Percentiles rank a stretch among this genome's conserved stretches.
phyloP scores from a whole-genome alignment of 2,888 invertebrate genomes.

The Taphrorychus bicolor region DNA sequence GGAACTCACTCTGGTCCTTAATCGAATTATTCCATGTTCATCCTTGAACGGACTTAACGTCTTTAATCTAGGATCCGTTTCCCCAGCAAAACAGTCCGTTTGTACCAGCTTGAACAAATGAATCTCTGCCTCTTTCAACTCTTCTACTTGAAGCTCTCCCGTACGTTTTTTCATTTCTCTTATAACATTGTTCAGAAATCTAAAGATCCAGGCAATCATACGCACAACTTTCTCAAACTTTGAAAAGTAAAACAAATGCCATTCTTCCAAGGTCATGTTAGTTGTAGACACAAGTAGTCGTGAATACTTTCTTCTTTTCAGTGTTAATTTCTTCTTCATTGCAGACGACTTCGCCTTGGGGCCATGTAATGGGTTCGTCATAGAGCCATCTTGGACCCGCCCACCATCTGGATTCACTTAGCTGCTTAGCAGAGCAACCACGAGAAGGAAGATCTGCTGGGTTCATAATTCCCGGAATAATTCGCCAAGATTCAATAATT shows the following conservation, averaged over 20 bases:
- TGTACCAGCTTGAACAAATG: conserved; percentile 32
- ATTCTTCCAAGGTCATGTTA: conserved; percentile 23
- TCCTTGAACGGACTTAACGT: background rate
- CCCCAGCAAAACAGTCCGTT: conserved; percentile 13
- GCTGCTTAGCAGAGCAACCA: conserved; percentile 46
- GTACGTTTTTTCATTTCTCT: background rate
- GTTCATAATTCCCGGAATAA: conserved; percentile 49
- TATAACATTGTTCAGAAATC: conserved; percentile 28
- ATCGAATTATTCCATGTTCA: conserved; percentile 16
- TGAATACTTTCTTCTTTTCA: conserved; percentile 18
- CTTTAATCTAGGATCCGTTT: background rate
- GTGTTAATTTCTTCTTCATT: conserved; percentile 20
- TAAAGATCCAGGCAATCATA: conserved; percentile 35
- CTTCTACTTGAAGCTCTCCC: conserved; percentile 22
- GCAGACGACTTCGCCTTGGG: conserved; percentile 1
- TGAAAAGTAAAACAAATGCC: conserved; percentile 38
- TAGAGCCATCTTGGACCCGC: conserved; percentile 49
- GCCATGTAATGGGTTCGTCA: conserved; percentile 8
- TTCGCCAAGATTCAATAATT: conserved; percentile 46
- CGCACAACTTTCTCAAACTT: conserved; percentile 22
- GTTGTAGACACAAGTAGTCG: too few relatives aligned
- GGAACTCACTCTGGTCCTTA: conserved; percentile 8
- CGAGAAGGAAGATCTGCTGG: conserved; percentile 51
- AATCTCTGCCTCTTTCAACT: conserved; percentile 24
- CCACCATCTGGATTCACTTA: conserved; percentile 51